Percentiles rank a stretch among this genome's conserved stretches.
phyloP scores from a whole-genome alignment of 2,797 vertebrate species.

The Lagorchestes hirsutus region DNA sequence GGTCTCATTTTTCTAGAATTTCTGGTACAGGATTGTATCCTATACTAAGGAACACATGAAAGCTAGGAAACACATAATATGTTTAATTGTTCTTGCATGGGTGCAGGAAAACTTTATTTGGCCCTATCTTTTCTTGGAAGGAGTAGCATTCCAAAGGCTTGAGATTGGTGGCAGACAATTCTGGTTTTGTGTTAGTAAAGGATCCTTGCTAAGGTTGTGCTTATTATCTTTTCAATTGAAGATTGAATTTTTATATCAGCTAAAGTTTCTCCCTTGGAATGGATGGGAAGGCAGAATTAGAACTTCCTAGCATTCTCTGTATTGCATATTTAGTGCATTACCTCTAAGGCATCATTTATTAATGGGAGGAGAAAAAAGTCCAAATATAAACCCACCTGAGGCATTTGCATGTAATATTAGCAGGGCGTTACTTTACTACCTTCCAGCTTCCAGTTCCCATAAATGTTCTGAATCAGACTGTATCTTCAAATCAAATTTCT shows the following conservation, averaged over 20 bases:
- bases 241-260: not conserved
- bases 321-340: not conserved
- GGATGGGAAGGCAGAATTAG: not conserved
- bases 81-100: not conserved
- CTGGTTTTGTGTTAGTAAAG: not conserved
- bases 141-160: not conserved
- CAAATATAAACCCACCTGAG: not conserved
- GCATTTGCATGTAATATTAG: rapidly evolving
- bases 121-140: not conserved
- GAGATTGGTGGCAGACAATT: not conserved
- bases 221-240: not conserved
- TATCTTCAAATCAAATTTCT: not conserved
- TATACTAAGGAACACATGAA: not conserved
- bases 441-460: not conserved
- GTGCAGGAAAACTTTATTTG: not conserved
- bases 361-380: not conserved
- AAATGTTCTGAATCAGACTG: not conserved
- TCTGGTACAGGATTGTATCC: not conserved
- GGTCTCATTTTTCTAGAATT: not conserved
- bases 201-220: not conserved
- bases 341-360: rapidly evolving
- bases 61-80: not conserved
- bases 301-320: not conserved
- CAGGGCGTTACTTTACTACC: not conserved
- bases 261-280: not conserved